Evolutionary conservation across 2,797 vertebrate species (phyloP).

Genomic region (Capromys pilorides): DNA sequence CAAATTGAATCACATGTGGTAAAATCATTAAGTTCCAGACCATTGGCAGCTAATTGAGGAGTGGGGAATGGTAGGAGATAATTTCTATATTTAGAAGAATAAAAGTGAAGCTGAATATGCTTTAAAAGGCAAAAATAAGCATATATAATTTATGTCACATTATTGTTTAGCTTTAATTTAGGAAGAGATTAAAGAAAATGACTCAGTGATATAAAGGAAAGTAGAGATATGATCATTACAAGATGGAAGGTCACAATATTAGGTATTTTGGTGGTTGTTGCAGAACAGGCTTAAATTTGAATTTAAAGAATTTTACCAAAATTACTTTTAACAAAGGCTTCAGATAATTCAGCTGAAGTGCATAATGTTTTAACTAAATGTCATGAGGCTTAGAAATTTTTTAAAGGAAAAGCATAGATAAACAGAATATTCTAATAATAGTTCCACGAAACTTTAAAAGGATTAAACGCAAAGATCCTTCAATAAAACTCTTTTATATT

Average conservation of each 20-base stretch:
- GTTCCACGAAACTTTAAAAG: conserved; percentile 54
- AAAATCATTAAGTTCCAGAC: conserved; percentile 79
- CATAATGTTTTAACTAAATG: conserved; percentile 49
- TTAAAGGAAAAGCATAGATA: conserved; percentile 60
- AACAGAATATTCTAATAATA: conserved; percentile 65
- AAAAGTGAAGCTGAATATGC: conserved; percentile 64
- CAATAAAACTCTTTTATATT: conserved; percentile 57
- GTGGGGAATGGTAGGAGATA: conserved; percentile 63
- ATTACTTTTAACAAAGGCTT: conserved; percentile 50
- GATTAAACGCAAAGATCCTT: conserved; percentile 18
- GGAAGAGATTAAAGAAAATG: conserved; percentile 48
- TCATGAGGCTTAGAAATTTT: conserved; percentile 57
- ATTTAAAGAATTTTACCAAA: conserved; percentile 74
- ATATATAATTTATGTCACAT: conserved; percentile 45
- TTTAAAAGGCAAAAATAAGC: conserved; percentile 49
- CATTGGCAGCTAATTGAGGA: conserved; percentile 81
- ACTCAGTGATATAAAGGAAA: conserved; percentile 49
- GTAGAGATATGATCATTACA: conserved; percentile 24
- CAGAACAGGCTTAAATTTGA: conserved; percentile 52
- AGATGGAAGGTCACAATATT: neutral
- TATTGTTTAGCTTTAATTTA: conserved; percentile 64
- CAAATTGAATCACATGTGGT: conserved; percentile 80
- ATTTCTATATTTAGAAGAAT: conserved; percentile 71
- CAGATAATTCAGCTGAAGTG: neutral
- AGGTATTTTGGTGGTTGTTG: conserved; percentile 28